A percentile compares a stretch with the other conserved stretches of the same genome.
Conservation (phyloP, 1,140 invertebrate species). For the Drosophila nikananu region DNA sequence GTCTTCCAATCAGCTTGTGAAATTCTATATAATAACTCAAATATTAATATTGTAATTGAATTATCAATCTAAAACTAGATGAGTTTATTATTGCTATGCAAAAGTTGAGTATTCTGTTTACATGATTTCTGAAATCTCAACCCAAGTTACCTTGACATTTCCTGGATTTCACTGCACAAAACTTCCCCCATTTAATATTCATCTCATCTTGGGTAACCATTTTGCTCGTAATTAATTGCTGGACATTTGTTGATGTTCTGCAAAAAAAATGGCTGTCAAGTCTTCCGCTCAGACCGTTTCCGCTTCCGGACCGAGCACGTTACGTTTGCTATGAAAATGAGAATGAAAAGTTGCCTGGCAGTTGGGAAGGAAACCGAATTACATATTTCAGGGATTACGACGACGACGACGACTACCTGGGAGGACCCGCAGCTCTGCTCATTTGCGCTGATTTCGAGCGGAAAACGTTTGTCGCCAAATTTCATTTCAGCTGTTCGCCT, state of each 20-base stretch:
- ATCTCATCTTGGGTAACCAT: constrained; percentile 11
- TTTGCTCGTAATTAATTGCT: constrained; percentile 70
- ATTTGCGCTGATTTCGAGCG: constrained; percentile 79
- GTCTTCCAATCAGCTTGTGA: too few relatives aligned
- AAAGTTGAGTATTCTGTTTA: too few relatives aligned
- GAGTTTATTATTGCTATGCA: neutral
- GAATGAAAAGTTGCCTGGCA: constrained; percentile 69
- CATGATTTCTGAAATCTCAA: neutral
- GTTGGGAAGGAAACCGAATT: constrained; percentile 42
- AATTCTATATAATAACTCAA: neutral
- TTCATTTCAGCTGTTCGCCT: constrained; percentile 75
- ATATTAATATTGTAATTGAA: neutral
- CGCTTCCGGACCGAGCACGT: constrained; percentile 21
- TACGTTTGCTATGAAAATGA: constrained; percentile 40
- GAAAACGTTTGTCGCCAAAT: constrained; percentile 83
- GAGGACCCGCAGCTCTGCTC: constrained; percentile 65
- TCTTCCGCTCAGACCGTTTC: constrained; percentile 45
- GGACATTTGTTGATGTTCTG: constrained; percentile 67
- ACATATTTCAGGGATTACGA: constrained; percentile 47
- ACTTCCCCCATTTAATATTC: constrained; percentile 12
- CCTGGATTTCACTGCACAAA: neutral
- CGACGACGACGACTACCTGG: constrained; percentile 37
- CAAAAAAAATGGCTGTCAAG: constrained; percentile 65
- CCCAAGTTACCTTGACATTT: neutral
- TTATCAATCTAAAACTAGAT: neutral